Conservation (phyloP, 2,113 vertebrate genomes). For the Stomatorhinus ivindoensis region DNA sequence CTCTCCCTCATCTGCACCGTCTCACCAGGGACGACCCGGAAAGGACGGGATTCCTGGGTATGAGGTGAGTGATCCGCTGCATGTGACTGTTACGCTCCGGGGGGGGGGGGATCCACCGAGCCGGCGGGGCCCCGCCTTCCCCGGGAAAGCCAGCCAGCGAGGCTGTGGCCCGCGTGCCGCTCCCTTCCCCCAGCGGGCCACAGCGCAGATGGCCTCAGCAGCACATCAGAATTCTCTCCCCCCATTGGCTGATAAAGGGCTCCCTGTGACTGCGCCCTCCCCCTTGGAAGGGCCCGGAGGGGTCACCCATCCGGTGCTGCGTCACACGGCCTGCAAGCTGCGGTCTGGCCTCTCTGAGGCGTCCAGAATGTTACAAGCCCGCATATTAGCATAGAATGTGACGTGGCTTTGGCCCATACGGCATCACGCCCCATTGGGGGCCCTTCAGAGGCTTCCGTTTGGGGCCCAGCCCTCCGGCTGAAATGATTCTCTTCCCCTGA, state of each 20-base stretch:
- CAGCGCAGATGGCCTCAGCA: background rate
- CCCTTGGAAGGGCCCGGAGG: background rate
- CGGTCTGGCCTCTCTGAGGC: background rate
- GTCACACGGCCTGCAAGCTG: background rate
- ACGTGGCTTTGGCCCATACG: background rate
- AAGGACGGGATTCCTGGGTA: conserved; percentile 66
- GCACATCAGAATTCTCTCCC: background rate
- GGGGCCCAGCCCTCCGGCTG: background rate
- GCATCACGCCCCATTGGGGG: background rate
- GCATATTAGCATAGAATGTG: background rate
- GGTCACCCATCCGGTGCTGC: background rate
- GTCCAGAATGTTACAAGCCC: background rate
- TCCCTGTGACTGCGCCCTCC: background rate
- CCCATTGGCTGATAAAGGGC: background rate
- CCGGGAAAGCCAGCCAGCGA: background rate
- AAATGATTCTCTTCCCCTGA: background rate
- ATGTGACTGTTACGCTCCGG: background rate
- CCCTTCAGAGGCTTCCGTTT: background rate
- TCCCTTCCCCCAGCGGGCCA: background rate
- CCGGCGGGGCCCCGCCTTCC: background rate
- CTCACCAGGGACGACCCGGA: conserved; percentile 60
- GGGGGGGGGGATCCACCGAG: background rate
- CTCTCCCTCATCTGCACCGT: background rate
- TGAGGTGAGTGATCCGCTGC: conserved; percentile 50
- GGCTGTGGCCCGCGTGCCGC: background rate